phyloP scores from a whole-genome alignment of 1,140 invertebrate genomes.

The Chironomus tepperi region DNA sequence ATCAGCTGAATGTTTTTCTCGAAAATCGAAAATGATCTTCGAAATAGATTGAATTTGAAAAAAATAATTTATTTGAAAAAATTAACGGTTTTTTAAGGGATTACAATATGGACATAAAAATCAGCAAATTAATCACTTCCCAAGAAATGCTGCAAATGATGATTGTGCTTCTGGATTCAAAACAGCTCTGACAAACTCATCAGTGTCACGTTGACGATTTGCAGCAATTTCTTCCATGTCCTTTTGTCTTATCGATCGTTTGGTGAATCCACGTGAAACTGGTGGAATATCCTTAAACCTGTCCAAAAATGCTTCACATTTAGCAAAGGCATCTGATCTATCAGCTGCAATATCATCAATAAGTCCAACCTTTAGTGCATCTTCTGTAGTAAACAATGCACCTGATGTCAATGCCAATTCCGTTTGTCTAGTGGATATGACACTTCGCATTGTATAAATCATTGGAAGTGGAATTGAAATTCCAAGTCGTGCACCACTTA shows the following conservation, averaged over 20 bases:
- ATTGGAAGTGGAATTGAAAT: slow-evolving; percentile 40
- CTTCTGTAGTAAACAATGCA: slow-evolving; percentile 52
- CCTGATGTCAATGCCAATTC: slow-evolving; percentile 61
- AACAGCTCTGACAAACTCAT: slow-evolving; percentile 46
- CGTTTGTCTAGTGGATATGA: slow-evolving; percentile 51
- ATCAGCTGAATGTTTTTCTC: no score
- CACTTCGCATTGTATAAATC: slow-evolving; percentile 41
- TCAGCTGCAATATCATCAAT: slow-evolving; percentile 63
- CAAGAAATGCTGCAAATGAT: slow-evolving; percentile 52
- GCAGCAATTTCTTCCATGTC: slow-evolving; percentile 44
- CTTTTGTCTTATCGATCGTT: slow-evolving; percentile 45
- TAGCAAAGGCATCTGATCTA: slow-evolving; percentile 51
- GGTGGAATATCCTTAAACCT: slow-evolving; percentile 49
- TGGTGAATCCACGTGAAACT: slow-evolving; percentile 48
- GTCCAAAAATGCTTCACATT: slow-evolving; percentile 51
- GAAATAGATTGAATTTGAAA: no score
- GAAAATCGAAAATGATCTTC: no score
- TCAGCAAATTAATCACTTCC: no score
- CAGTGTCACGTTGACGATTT: slow-evolving; percentile 48
- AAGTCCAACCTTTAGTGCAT: slow-evolving; percentile 55
- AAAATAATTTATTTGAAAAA: no score
- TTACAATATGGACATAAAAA: no score
- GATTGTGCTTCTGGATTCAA: slow-evolving; percentile 52
- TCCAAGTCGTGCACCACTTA: slow-evolving; percentile 47
- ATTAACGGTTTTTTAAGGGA: no score